Percentiles rank a stretch among this genome's conserved stretches.
Evolutionary conservation across 37 sponge, comb jelly and placozoan genomes (phyloP).

Genomic region (Bolinopsis microptera): DNA sequence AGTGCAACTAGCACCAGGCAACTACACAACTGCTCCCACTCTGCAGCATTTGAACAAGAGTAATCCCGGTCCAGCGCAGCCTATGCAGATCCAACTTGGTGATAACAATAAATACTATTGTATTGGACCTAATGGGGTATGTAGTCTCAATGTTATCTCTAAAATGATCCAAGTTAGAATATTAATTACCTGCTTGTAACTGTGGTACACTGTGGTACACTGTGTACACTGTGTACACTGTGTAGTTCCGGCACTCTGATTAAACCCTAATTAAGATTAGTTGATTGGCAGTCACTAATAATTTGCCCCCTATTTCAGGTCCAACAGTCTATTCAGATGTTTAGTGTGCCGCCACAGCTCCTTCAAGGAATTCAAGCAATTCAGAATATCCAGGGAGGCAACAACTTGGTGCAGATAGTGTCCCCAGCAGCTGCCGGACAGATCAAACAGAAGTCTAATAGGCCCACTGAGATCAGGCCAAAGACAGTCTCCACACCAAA

Average conservation of each 20-base stretch:
- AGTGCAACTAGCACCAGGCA: neutral
- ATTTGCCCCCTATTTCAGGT: conserved; percentile 45
- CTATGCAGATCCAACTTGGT: conserved; percentile 52
- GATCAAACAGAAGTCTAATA: conserved; percentile 15
- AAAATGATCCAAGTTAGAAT: too few species aligned
- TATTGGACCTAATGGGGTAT: conserved; percentile 10
- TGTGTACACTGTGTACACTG: too few species aligned
- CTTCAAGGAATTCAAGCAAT: conserved; percentile 51
- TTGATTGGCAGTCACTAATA: too few species aligned
- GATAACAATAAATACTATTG: conserved; percentile 56
- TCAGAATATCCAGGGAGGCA: conserved; percentile 24
- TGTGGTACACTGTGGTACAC: too few species aligned
- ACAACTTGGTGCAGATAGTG: conserved; percentile 53
- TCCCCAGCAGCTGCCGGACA: neutral
- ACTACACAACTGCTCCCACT: neutral
- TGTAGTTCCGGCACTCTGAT: too few species aligned
- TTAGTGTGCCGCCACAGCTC: conserved; percentile 33
- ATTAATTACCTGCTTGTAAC: too few species aligned
- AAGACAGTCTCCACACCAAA: conserved; percentile 1
- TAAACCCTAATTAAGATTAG: too few species aligned
- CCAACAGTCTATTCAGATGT: conserved; percentile 54
- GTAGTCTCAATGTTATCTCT: neutral
- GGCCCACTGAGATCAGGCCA: conserved; percentile 42
- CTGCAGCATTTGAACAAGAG: conserved; percentile 5
- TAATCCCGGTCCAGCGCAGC: neutral